phyloP scores from a whole-genome alignment of 2,797 vertebrate species.

The Helostoma temminkii region DNA sequence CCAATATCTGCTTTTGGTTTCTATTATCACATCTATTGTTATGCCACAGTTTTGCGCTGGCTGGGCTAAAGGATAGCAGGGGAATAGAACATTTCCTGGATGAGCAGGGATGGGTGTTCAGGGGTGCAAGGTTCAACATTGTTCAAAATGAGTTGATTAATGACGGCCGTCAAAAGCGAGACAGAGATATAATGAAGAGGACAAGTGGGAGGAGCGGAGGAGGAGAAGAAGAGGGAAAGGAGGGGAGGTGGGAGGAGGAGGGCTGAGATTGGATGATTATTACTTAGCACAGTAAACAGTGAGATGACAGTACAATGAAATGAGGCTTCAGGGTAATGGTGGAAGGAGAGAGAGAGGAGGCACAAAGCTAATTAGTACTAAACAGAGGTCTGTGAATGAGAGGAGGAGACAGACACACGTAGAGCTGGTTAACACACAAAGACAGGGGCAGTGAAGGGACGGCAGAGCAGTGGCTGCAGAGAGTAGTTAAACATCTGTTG shows the following conservation, averaged over 20 bases:
- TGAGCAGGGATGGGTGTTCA: slow-evolving; percentile 68
- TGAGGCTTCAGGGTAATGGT: slow-evolving; percentile 45
- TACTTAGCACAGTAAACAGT: slow-evolving; percentile 74
- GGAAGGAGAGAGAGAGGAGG: slow-evolving; percentile 37
- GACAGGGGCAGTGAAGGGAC: slow-evolving; percentile 60
- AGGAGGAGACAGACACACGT: slow-evolving; percentile 81
- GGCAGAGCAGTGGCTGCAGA: slow-evolving; percentile 56
- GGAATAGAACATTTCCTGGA: slow-evolving; percentile 83
- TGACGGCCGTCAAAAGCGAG: slow-evolving; percentile 73
- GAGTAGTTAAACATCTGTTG: slow-evolving; percentile 85
- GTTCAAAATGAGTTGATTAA: slow-evolving; percentile 83
- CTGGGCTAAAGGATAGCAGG: slow-evolving; percentile 76
- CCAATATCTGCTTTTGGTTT: slow-evolving; percentile 66
- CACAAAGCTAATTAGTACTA: slow-evolving; percentile 73
- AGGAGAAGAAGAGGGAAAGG: slow-evolving; percentile 47
- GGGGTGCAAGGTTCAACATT: slow-evolving; percentile 77
- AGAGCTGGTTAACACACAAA: slow-evolving; percentile 73
- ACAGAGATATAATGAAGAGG: slow-evolving; percentile 75
- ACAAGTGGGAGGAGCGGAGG: slow-evolving; percentile 71
- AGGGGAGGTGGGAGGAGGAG: slow-evolving; percentile 30
- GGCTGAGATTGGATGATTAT: slow-evolving; percentile 72
- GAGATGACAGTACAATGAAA: slow-evolving; percentile 62
- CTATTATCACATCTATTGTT: slow-evolving; percentile 72
- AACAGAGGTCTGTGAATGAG: slow-evolving; percentile 73
- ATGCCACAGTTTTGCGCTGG: slow-evolving; percentile 49